A percentile compares a stretch with the other conserved stretches of the same genome.
These are phyloP conservation scores for Drosophila setosimentum DNA, from an alignment of 2,888 invertebrate species.

Conservation along the genomic window DNA sequence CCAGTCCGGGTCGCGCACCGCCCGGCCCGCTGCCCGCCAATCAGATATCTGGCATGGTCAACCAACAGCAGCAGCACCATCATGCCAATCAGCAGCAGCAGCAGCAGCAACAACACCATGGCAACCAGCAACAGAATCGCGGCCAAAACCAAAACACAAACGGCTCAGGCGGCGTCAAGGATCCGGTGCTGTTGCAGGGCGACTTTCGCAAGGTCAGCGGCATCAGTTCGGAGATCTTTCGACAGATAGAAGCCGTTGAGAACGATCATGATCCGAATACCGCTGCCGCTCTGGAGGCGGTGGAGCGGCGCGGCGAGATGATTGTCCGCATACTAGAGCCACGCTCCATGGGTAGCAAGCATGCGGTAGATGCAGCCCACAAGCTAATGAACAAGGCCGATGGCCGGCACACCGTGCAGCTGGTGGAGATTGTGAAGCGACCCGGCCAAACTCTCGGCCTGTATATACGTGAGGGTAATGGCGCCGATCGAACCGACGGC, in stretches of 20 bases:
- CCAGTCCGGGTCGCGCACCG: constrained; percentile 94
- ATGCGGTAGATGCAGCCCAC: constrained; percentile 94
- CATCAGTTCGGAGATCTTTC: constrained; percentile 98
- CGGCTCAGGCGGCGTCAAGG: constrained; percentile 84
- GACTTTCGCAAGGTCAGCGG: constrained; percentile 98
- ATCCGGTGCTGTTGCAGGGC: constrained; percentile 94
- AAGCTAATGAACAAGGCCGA: constrained; percentile 89
- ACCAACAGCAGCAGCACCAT: constrained; percentile 81
- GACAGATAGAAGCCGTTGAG: constrained; percentile 98
- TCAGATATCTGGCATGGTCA: constrained; percentile 86
- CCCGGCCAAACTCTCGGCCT: constrained; percentile 99
- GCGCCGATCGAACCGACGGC: constrained; percentile 96
- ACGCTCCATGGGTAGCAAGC: constrained; percentile 94
- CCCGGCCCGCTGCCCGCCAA: constrained; percentile 88
- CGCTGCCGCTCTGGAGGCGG: constrained; percentile 96
- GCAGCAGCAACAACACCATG: constrained; percentile 81
- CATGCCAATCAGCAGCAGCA: constrained; percentile 85
- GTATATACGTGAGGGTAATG: constrained; percentile 99
- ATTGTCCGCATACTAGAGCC: constrained; percentile 96
- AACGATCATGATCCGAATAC: constrained; percentile 97
- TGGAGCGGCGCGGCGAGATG: constrained; percentile 97
- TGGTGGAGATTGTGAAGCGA: constrained; percentile 99
- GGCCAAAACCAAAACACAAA: constrained; percentile 61
- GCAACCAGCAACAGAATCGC: constrained; percentile 85
- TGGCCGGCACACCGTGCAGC: constrained; percentile 91